Evolutionary conservation across 1,140 invertebrate genomes (phyloP), one percentile per base, ranked within the genome.

Genomic region (Globodera ellingtonae): DNA sequence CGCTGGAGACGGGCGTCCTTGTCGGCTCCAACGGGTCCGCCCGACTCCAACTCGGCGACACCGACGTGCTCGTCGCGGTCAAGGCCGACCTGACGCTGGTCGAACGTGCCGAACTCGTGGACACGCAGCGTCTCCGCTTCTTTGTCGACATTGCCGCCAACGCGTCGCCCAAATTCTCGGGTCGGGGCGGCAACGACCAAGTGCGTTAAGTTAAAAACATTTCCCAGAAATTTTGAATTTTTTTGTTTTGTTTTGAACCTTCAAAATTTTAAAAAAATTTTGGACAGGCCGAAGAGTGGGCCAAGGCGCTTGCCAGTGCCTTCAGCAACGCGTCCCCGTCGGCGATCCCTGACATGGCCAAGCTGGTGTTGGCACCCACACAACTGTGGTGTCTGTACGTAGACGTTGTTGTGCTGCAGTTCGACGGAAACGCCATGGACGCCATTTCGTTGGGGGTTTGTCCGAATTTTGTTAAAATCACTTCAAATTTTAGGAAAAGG

Each of bases 31-130:
- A 82, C 72, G 81, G 81, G 35, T 82, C 81, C 35, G 81, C 81
- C 18, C 67, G 81, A n/a, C 46, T 82, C 6, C 81, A 77, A 75
- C 72, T 82, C 35, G 81, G 73, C 69, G 44, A 56, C 56, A 82
- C 81, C n/a, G 81, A 82, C 59, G 59, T 82, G 6, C 81, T 82
- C 65, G 72, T 82, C 3, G 82, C 59, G 44, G 81, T 82, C n/a
- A 82, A 83, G 65, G 81, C 69, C 21, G 82, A 84, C 48, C 24
- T 82, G 72, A 24, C 79, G 50, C 69, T n/a, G 67, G 74, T 82
- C n/a, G 79, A 82, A 6, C 44, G 21, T 3, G 47, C 75, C 35
- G 66, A 72, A 73, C 3, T 21, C 59, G 44, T 44, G 13, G 9
- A 13, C 59, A 24, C 13, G 44, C n/a, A 82, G 83, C 79, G 81